These are phyloP conservation scores for Ariopsis seemanni DNA, from an alignment of 2,113 vertebrate species.

Conservation along the genomic window DNA sequence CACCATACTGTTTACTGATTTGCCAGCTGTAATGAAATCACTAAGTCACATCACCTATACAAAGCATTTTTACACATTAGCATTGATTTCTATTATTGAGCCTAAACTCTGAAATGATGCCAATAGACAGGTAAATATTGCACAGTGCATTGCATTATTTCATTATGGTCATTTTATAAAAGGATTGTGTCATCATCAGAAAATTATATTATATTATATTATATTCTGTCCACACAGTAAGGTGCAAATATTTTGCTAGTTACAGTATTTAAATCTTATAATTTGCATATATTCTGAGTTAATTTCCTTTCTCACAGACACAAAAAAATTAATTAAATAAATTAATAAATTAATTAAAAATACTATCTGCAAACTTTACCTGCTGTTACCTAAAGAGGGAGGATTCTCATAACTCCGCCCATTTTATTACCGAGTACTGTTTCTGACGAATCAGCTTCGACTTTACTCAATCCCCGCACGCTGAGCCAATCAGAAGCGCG, in stretches of 20 bases:
- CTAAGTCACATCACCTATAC: background rate
- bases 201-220: background rate
- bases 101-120: constrained; percentile 8
- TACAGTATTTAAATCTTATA: background rate
- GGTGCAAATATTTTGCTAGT: background rate
- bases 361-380: background rate
- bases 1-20: background rate
- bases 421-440: background rate
- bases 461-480: constrained; percentile 50
- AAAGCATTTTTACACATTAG: background rate
- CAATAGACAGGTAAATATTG: constrained; percentile 17
- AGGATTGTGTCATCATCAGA: background rate
- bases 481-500: constrained; percentile 60
- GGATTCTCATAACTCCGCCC: background rate
- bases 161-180: background rate
- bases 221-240: background rate
- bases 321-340: background rate
- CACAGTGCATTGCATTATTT: background rate
- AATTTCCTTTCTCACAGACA: background rate
- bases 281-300: background rate
- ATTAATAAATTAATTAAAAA: background rate
- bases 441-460: constrained; percentile 55
- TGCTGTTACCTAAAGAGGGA: background rate
- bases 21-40: background rate
- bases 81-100: constrained; percentile 16